A percentile compares a stretch with the other conserved stretches of the same genome.
phyloP scores from a whole-genome alignment of 23 tunicate species.

The Trididemnum miniatum region DNA sequence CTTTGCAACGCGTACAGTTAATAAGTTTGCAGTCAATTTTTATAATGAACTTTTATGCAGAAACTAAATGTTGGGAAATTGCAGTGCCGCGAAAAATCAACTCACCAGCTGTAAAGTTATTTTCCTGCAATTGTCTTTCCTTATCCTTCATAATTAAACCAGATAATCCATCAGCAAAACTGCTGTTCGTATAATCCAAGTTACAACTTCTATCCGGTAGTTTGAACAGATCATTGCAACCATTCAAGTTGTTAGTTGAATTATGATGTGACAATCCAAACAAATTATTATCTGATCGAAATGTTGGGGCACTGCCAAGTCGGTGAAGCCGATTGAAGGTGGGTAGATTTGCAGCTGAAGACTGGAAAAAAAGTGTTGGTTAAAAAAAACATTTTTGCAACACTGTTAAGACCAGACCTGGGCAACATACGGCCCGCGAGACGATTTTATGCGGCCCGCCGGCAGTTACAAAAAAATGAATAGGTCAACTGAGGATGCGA shows the following conservation, averaged over 20 bases:
- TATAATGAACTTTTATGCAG: too few relatives aligned
- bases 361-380: background rate
- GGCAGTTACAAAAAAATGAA: too few relatives aligned
- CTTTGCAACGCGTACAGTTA: too few relatives aligned
- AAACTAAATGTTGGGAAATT: too few relatives aligned
- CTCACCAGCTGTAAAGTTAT: conserved; percentile 7
- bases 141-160: conserved; percentile 5
- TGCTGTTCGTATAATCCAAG: conserved; percentile 13
- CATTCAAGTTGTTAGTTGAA: background rate
- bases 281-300: background rate
- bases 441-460: too few relatives aligned
- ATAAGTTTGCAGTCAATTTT: too few relatives aligned
- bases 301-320: conserved; percentile 5
- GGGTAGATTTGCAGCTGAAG: background rate
- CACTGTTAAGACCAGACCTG: too few relatives aligned
- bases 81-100: too few relatives aligned
- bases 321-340: conserved; percentile 2
- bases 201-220: conserved; percentile 21
- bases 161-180: conserved; percentile 13
- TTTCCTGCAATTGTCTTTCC: conserved; percentile 4
- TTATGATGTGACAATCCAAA: conserved; percentile 2
- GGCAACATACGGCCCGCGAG: too few relatives aligned
- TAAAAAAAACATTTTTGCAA: too few relatives aligned
- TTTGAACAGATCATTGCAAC: conserved; percentile 22
- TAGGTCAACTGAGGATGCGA: too few relatives aligned